Percentiles rank a stretch among this genome's conserved stretches.
These are phyloP conservation scores for Pterostichus madidus DNA, from an alignment of 2,888 invertebrate species.

Conservation along the genomic window DNA sequence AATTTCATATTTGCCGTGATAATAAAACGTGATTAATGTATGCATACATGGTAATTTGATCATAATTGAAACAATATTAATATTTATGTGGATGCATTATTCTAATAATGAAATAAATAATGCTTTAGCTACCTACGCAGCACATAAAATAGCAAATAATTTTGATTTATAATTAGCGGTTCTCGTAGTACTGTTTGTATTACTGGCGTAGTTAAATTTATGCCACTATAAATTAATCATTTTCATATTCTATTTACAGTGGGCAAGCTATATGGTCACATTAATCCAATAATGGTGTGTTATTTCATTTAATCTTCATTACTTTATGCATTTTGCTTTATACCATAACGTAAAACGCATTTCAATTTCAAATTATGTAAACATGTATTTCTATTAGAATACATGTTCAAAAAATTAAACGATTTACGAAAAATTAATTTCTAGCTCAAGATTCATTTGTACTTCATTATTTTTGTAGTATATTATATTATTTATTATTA, in stretches of 20 bases:
- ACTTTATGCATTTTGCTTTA: background rate
- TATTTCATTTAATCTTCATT: conserved; percentile 17
- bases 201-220: conserved; percentile 21
- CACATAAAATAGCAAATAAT: conserved; percentile 50
- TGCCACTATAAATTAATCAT: conserved; percentile 20
- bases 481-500: too few relatives aligned
- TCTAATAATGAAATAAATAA: conserved; percentile 36
- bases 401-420: too few relatives aligned
- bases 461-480: too few relatives aligned
- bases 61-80: conserved; percentile 40
- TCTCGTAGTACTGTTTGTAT: background rate
- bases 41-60: conserved; percentile 17
- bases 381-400: too few relatives aligned
- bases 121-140: background rate
- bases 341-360: too few relatives aligned
- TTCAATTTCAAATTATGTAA: too few relatives aligned
- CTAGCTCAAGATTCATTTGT: too few relatives aligned
- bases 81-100: conserved; percentile 45
- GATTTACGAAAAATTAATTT: too few relatives aligned
- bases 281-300: conserved; percentile 29
- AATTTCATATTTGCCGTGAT: background rate
- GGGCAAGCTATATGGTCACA: background rate
- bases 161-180: conserved; percentile 50
- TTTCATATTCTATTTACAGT: conserved; percentile 32
- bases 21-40: conserved; percentile 8